Conservation (phyloP, 2,797 vertebrate genomes). For the Eremophila alpestris region DNA sequence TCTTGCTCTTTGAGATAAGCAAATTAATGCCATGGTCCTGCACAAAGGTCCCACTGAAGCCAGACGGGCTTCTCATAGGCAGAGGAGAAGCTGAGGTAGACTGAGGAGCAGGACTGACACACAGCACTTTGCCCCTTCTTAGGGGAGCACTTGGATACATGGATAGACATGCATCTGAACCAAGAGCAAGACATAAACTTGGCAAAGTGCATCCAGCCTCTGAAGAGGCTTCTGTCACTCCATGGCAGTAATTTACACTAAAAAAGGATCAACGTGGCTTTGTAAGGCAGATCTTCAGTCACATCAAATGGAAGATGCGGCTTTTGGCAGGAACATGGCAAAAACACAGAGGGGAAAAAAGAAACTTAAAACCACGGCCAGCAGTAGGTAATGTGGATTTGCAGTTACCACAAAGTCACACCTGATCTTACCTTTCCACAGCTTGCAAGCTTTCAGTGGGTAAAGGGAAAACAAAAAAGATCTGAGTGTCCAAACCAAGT, state of each 20-base stretch:
- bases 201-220: not conserved
- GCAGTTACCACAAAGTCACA: not conserved
- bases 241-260: not conserved
- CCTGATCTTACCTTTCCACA: not conserved
- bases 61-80: fast-evolving
- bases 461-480: not conserved
- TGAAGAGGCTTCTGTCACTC: not conserved
- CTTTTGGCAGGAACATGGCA: not conserved
- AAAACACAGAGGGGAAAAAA: not conserved
- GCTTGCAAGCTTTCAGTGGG: not conserved
- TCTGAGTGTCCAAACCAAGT: not conserved
- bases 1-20: not conserved
- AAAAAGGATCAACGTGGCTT: not conserved
- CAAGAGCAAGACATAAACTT: not conserved
- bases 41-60: not conserved
- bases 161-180: fast-evolving
- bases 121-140: not conserved
- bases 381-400: not conserved
- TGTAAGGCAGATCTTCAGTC: not conserved
- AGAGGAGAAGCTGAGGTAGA: not conserved
- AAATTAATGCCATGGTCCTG: fast-evolving
- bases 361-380: fast-evolving
- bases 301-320: not conserved
- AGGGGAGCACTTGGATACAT: fast-evolving
- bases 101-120: not conserved